These are phyloP conservation scores for Archivesica marissinica DNA, from an alignment of 1,140 invertebrate species.

Conservation along the genomic window DNA sequence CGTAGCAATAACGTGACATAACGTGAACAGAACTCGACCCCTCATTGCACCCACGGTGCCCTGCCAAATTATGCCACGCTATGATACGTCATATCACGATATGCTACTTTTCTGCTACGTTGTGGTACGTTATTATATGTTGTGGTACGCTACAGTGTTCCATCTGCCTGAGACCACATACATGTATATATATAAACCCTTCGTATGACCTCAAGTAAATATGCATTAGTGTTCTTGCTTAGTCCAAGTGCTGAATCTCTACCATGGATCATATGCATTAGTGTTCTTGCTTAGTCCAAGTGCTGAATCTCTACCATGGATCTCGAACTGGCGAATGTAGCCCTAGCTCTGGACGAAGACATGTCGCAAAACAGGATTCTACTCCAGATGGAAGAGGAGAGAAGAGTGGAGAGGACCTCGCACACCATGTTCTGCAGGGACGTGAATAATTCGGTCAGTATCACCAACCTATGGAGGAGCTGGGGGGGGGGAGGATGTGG, in stretches of 20 bases:
- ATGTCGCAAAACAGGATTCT: not conserved
- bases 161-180: not conserved
- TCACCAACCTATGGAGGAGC: not conserved
- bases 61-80: no score
- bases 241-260: not conserved
- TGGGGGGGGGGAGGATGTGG: no score
- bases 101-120: no score
- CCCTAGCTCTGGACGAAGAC: slow-evolving; percentile 14
- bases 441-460: not conserved
- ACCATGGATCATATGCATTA: not conserved
- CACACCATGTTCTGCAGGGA: not conserved
- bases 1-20: no score
- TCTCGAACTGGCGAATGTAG: slow-evolving; percentile 19
- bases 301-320: slow-evolving; percentile 17
- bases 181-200: no score
- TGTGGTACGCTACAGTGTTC: not conserved
- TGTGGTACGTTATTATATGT: slow-evolving; percentile 8
- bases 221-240: not conserved
- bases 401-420: not conserved
- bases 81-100: no score
- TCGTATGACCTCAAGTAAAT: no score
- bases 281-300: not conserved
- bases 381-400: slow-evolving; percentile 14
- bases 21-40: no score
- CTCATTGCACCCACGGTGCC: no score